These are phyloP conservation scores for Hydrozoanthus tunicans DNA, from an alignment of 64 coral and sea anemone species.

Conservation along the genomic window DNA sequence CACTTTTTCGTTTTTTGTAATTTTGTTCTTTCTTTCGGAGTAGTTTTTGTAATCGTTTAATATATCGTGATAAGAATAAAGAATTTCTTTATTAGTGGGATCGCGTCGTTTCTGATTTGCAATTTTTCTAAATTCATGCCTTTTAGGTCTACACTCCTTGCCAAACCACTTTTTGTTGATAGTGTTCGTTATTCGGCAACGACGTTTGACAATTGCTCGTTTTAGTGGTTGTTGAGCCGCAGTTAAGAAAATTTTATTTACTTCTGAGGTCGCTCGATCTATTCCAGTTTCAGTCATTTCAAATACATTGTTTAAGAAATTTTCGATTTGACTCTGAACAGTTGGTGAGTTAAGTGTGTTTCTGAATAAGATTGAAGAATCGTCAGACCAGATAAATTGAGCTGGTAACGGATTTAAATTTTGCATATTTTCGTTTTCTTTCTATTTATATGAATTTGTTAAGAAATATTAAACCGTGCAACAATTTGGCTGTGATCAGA, in stretches of 20 bases:
- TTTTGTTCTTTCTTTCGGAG: neutral
- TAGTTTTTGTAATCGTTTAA: neutral
- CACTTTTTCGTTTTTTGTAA: neutral
- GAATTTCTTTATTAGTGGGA: neutral
- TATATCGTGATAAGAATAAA: neutral
- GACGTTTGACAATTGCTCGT: no score
- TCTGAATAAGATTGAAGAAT: neutral
- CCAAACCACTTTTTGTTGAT: neutral
- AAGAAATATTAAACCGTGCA: neutral
- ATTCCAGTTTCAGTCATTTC: neutral
- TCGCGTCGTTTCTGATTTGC: neutral
- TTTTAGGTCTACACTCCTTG: neutral
- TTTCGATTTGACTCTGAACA: neutral
- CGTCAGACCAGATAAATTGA: neutral
- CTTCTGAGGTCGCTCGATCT: no score
- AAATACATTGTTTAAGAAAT: neutral
- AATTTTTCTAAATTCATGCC: no score
- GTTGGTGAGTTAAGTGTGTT: neutral
- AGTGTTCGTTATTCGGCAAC: neutral
- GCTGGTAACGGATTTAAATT: neutral
- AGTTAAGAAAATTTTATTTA: no score
- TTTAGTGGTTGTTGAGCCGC: neutral
- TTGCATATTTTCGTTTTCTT: neutral
- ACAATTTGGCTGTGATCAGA: no score
- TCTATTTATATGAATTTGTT: neutral